Evolutionary conservation across 2,113 vertebrate genomes (phyloP).

Genomic region (Oryzias woworae): DNA sequence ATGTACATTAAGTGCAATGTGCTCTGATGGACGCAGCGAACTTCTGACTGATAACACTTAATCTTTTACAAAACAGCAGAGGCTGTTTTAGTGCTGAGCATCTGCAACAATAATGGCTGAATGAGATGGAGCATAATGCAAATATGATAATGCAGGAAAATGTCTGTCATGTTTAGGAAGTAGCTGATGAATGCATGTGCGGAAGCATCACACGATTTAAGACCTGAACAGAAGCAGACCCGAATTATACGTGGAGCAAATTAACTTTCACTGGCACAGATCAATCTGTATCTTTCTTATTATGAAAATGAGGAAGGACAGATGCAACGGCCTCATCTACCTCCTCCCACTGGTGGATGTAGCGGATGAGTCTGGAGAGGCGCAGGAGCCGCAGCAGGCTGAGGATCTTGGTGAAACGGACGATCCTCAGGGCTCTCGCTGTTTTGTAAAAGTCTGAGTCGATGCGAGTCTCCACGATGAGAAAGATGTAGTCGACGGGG

Average conservation of each 20-base stretch:
- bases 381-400: constrained; percentile 92
- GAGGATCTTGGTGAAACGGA: constrained; percentile 98
- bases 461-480: constrained; percentile 97
- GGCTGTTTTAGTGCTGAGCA: constrained; percentile 36
- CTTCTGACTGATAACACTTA: constrained; percentile 49
- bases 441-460: constrained; percentile 99
- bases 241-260: too few species aligned
- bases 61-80: constrained; percentile 53
- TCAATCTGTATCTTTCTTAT: too few species aligned
- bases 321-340: constrained; percentile 71
- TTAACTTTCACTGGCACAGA: too few species aligned
- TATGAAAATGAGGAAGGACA: too few species aligned
- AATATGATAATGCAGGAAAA: constrained; percentile 37
- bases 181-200: constrained; percentile 9
- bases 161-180: constrained; percentile 18
- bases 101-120: constrained; percentile 51
- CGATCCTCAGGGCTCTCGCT: constrained; percentile 92
- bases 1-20: constrained; percentile 35
- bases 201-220: neutral
- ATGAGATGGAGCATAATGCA: constrained; percentile 25
- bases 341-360: constrained; percentile 99
- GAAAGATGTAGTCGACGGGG: constrained; percentile 98
- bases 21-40: constrained; percentile 21
- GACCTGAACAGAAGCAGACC: neutral
- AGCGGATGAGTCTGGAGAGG: constrained; percentile 95